Conservation (phyloP, 1,140 invertebrate species). For the Ceratosolen fusciceps region DNA sequence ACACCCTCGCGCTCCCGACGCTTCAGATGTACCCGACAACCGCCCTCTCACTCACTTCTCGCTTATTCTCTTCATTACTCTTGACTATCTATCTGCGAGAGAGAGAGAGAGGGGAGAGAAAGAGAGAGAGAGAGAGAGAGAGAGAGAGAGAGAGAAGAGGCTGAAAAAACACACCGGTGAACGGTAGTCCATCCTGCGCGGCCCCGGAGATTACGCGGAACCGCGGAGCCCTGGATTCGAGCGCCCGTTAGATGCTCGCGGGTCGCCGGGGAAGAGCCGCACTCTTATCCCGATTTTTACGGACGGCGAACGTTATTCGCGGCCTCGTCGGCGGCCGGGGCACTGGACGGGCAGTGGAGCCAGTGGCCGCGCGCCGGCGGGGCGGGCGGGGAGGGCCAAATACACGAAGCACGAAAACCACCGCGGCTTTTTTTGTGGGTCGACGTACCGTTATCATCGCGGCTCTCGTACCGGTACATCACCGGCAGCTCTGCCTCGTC, state of each 20-base stretch:
- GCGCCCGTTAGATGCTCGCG: conserved; percentile 28
- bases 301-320: conserved; percentile 52
- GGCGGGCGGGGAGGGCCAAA: background rate
- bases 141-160: background rate
- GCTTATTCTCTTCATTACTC: background rate
- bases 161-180: conserved; percentile 37
- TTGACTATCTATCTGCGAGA: background rate
- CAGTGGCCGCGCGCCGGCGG: too few species aligned
- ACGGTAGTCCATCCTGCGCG: conserved; percentile 56
- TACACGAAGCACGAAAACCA: background rate
- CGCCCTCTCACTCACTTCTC: too few species aligned
- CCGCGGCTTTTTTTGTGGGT: conserved; percentile 34
- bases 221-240: conserved; percentile 25
- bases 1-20: background rate
- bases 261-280: background rate
- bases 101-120: background rate
- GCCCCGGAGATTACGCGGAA: conserved; percentile 24
- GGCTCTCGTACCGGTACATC: background rate
- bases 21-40: too few species aligned
- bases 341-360: background rate
- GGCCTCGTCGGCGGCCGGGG: too few species aligned
- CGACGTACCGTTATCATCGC: conserved; percentile 43
- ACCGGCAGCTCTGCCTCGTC: background rate
- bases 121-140: background rate
- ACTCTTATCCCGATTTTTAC: conserved; percentile 70